phyloP scores from a whole-genome alignment of 2,113 vertebrate genomes.

The Athene cunicularia region DNA sequence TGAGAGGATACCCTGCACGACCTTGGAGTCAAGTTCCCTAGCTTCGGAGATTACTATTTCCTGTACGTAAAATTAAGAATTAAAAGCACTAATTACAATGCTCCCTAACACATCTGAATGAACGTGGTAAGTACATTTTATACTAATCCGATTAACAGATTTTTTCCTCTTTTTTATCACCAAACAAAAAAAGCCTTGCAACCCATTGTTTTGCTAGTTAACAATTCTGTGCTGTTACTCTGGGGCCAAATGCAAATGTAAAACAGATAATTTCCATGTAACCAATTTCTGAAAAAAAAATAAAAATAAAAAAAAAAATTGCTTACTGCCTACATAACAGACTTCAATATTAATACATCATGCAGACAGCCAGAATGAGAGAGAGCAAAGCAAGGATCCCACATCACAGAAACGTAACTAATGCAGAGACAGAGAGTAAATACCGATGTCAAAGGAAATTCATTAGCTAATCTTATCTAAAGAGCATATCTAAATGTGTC shows the following conservation, averaged over 20 bases:
- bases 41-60: not conserved
- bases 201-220: not conserved
- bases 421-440: not conserved
- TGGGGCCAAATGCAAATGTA: not conserved
- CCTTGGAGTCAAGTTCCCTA: not conserved
- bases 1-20: not conserved
- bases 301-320: not conserved
- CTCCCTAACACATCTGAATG: not conserved
- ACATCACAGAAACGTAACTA: not conserved
- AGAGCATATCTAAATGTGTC: conserved; percentile 45
- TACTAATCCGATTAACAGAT: not conserved
- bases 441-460: not conserved
- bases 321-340: not conserved
- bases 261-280: not conserved
- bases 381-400: not conserved
- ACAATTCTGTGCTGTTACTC: not conserved
- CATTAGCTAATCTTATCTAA: conserved; percentile 10
- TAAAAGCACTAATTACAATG: not conserved
- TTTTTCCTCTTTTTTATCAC: not conserved
- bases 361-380: not conserved
- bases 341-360: not conserved
- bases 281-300: not conserved
- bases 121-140: not conserved
- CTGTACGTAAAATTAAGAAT: not conserved
- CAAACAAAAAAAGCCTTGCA: not conserved